phyloP scores from a whole-genome alignment of 2,113 vertebrate species.

The Hydrochoerus hydrochaeris region DNA sequence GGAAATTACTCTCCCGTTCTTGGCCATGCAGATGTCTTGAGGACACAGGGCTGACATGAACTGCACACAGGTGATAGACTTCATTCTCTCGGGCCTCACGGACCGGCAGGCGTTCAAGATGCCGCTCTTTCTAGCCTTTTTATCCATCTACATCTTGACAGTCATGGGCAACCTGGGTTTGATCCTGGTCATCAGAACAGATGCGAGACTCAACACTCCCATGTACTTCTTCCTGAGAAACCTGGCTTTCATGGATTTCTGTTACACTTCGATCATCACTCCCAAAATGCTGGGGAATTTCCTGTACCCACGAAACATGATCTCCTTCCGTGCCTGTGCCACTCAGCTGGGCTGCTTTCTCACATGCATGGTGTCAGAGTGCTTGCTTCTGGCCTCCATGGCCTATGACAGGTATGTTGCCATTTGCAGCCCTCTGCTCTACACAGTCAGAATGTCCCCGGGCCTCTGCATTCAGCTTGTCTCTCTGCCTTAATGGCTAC shows the following conservation, averaged over 20 bases:
- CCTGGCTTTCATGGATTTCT: constrained; percentile 62
- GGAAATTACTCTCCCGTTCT: background rate
- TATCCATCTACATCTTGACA: constrained; percentile 57
- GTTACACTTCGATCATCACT: constrained; percentile 59
- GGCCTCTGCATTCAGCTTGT: constrained; percentile 49
- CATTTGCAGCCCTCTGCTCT: constrained; percentile 72
- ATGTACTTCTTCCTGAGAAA: constrained; percentile 79
- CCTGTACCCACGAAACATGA: background rate
- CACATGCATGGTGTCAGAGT: too few species aligned
- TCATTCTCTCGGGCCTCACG: constrained; percentile 58
- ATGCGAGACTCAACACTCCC: constrained; percentile 46
- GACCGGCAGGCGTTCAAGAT: background rate
- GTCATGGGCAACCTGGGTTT: constrained; percentile 55
- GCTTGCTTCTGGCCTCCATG: too few species aligned
- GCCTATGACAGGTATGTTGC: too few species aligned
- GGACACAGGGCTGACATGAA: constrained; percentile 45
- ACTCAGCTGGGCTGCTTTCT: constrained; percentile 57
- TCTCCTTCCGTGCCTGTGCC: constrained; percentile 57
- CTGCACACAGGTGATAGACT: constrained; percentile 35
- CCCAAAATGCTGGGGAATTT: constrained; percentile 71
- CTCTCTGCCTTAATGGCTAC: constrained; percentile 33
- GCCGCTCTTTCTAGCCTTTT: constrained; percentile 61
- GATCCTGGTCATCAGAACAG: constrained; percentile 58
- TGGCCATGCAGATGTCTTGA: background rate
- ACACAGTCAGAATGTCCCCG: constrained; percentile 61